phyloP scores from a whole-genome alignment of 2,113 vertebrate genomes.

The Podiceps cristatus region DNA sequence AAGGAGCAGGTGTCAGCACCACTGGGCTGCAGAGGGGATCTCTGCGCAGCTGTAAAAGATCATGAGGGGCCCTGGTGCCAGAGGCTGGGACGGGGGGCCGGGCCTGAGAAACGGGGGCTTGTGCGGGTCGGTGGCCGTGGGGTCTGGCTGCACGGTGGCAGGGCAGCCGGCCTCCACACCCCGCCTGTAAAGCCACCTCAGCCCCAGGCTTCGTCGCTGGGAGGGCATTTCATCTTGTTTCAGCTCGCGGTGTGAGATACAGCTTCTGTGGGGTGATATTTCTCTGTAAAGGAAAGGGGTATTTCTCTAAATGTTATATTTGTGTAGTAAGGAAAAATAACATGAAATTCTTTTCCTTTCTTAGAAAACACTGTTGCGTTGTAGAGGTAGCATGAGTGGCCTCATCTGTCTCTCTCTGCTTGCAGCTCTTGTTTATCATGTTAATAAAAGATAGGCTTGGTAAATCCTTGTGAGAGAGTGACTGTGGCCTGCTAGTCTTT shows the following conservation, averaged over 20 bases:
- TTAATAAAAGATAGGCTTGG: conserved; percentile 3
- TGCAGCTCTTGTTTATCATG: conserved; percentile 9
- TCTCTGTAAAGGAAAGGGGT: not conserved
- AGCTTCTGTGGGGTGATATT: not conserved
- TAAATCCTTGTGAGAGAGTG: conserved; percentile 12
- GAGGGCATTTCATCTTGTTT: not conserved
- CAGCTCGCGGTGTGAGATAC: not conserved
- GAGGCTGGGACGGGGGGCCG: fast-evolving
- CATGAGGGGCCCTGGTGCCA: not conserved
- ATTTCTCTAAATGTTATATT: conserved; percentile 53
- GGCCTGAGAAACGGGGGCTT: not conserved
- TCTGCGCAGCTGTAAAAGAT: not conserved
- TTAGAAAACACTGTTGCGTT: not conserved
- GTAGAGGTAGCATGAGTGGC: not conserved
- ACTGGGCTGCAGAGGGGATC: fast-evolving
- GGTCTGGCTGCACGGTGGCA: fast-evolving
- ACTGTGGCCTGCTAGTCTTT: not conserved
- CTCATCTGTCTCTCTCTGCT: conserved; percentile 27
- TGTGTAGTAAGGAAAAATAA: conserved; percentile 33
- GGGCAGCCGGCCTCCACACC: fast-evolving
- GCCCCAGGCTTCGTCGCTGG: not conserved
- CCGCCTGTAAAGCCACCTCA: not conserved
- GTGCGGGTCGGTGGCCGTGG: not conserved
- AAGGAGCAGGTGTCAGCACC: not conserved
- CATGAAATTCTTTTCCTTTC: not conserved